phyloP scores from a whole-genome alignment of 1,140 invertebrate genomes.

The Diploscapter pachys region DNA sequence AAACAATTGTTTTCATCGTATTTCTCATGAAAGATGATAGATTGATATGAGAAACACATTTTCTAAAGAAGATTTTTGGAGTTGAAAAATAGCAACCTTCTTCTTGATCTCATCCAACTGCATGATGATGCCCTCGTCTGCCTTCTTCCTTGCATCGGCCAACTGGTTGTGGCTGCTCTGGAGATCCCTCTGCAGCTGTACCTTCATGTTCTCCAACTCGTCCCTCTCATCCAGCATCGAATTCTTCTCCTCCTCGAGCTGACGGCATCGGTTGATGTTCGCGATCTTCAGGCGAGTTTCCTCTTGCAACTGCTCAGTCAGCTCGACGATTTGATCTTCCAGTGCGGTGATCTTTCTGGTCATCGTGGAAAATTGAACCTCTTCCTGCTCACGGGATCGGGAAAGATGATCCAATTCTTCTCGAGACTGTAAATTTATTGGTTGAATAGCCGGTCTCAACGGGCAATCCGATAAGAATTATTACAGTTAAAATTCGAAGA shows the following conservation, averaged over 20 bases:
- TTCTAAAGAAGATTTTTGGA: too few relatives aligned
- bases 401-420: constrained; percentile 67
- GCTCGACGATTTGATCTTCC: constrained; percentile 77
- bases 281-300: constrained; percentile 89
- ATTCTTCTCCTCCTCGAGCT: constrained; percentile 83
- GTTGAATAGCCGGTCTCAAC: too few relatives aligned
- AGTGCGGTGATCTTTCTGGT: constrained; percentile 65
- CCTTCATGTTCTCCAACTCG: constrained; percentile 87
- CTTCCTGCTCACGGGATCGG: constrained; percentile 66
- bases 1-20: too few relatives aligned
- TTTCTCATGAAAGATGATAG: too few relatives aligned
- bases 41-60: too few relatives aligned
- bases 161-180: too few relatives aligned
- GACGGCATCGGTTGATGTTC: constrained; percentile 78
- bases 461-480: too few relatives aligned
- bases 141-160: constrained; percentile 81
- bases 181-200: constrained; percentile 72
- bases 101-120: constrained; percentile 84
- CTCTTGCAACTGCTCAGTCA: constrained; percentile 73
- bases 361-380: constrained; percentile 52
- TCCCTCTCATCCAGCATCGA: constrained; percentile 83
- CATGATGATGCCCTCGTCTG: constrained; percentile 73
- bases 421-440: constrained; percentile 18
- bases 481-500: too few relatives aligned
- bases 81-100: constrained; percentile 65